Evolutionary conservation across 2,888 invertebrate species (phyloP).

Genomic region (Phalera bucephala): DNA sequence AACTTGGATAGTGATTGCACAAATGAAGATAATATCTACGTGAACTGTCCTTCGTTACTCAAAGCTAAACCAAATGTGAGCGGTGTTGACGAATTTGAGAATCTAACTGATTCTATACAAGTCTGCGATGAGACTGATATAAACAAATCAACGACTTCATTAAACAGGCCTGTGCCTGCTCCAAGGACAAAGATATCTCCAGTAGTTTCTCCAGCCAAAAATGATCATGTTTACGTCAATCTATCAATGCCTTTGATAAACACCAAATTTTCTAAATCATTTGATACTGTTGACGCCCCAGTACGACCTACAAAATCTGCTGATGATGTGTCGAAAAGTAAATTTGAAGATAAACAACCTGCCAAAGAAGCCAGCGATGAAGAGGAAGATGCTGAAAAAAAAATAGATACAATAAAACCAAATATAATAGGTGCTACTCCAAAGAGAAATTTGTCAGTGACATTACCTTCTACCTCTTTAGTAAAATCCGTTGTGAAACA

Average conservation of each 20-base stretch:
- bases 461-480: slow-evolving; percentile 69
- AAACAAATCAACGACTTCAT: slow-evolving; percentile 66
- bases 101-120: slow-evolving; percentile 86
- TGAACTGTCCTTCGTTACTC: slow-evolving; percentile 66
- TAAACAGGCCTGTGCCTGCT: slow-evolving; percentile 83
- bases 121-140: slow-evolving; percentile 81
- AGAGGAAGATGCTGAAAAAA: slow-evolving; percentile 32
- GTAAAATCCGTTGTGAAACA: slow-evolving; percentile 71
- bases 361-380: slow-evolving; percentile 31
- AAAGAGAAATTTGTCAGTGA: slow-evolving; percentile 57
- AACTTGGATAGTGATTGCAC: slow-evolving; percentile 46
- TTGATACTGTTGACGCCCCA: slow-evolving; percentile 63
- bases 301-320: slow-evolving; percentile 63
- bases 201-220: slow-evolving; percentile 59
- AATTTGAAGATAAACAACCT: slow-evolving; percentile 25
- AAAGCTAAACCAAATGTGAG: slow-evolving; percentile 64
- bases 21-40: slow-evolving; percentile 65
- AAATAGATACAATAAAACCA: slow-evolving; percentile 51
- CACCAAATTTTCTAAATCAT: slow-evolving; percentile 49
- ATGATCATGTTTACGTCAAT: slow-evolving; percentile 83
- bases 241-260: slow-evolving; percentile 78
- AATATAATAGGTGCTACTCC: slow-evolving; percentile 76
- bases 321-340: slow-evolving; percentile 53
- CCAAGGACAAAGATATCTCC: slow-evolving; percentile 79
- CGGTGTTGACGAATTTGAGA: slow-evolving; percentile 81